Evolutionary conservation across 2,113 vertebrate species (phyloP).

Genomic region (Ramphastos sulfuratus): DNA sequence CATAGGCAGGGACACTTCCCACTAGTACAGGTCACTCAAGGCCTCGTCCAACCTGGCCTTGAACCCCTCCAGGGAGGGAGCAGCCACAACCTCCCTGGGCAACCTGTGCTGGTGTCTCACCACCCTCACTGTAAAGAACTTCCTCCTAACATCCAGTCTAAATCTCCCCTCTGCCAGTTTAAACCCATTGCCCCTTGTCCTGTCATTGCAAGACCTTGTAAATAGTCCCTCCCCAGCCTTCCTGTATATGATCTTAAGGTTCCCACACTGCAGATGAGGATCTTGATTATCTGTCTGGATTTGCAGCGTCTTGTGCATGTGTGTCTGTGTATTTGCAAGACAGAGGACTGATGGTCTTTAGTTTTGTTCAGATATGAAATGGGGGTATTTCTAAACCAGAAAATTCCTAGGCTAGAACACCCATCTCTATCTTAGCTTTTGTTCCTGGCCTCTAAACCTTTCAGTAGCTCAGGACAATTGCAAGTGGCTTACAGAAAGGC

Average conservation of each 20-base stretch:
- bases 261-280: not conserved
- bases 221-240: too few species aligned
- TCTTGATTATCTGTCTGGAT: not conserved
- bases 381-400: not conserved
- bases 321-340: not conserved
- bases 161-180: too few species aligned
- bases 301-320: not conserved
- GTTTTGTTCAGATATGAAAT: not conserved
- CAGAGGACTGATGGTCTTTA: not conserved
- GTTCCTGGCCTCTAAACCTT: not conserved
- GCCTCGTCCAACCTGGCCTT: too few species aligned
- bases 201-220: too few species aligned
- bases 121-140: too few species aligned
- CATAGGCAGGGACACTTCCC: too few species aligned
- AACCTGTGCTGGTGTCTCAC: too few species aligned
- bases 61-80: too few species aligned
- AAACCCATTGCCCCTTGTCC: too few species aligned
- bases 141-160: too few species aligned
- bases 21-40: too few species aligned
- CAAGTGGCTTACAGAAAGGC: not conserved
- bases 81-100: too few species aligned
- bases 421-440: not conserved
- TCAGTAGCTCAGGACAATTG: not conserved
- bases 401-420: not conserved
- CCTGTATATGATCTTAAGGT: not conserved